These are phyloP conservation scores for Anguilla pacifica DNA, from an alignment of 2,797 vertebrate genomes.

Conservation along the genomic window DNA sequence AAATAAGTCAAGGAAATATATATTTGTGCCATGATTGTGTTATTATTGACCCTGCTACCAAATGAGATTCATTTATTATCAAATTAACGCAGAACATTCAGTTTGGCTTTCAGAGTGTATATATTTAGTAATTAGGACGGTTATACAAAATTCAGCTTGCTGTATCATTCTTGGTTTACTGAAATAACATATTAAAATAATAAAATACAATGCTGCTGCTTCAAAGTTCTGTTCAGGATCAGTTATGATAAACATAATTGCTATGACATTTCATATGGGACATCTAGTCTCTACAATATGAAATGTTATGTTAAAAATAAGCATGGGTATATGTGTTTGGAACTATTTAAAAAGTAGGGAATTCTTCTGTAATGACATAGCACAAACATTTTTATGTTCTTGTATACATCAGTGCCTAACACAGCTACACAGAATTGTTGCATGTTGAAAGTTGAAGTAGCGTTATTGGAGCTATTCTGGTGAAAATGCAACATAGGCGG, in stretches of 20 bases:
- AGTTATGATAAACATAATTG: background rate
- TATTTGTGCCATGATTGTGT: background rate
- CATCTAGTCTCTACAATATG: background rate
- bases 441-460: background rate
- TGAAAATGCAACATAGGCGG: background rate
- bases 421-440: background rate
- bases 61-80: background rate
- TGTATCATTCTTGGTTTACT: background rate
- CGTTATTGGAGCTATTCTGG: background rate
- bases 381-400: background rate
- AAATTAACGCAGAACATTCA: background rate
- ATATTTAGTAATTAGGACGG: background rate
- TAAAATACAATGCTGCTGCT: background rate
- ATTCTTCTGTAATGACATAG: constrained; percentile 17
- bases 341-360: background rate
- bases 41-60: background rate
- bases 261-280: background rate
- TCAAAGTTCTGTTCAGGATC: background rate
- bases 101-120: background rate
- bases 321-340: background rate
- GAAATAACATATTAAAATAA: background rate
- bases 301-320: background rate
- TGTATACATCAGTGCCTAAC: background rate
- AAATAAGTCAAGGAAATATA: background rate
- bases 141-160: background rate